Evolutionary conservation across 2,113 vertebrate genomes (phyloP).

Genomic region (Patagioenas fasciata): DNA sequence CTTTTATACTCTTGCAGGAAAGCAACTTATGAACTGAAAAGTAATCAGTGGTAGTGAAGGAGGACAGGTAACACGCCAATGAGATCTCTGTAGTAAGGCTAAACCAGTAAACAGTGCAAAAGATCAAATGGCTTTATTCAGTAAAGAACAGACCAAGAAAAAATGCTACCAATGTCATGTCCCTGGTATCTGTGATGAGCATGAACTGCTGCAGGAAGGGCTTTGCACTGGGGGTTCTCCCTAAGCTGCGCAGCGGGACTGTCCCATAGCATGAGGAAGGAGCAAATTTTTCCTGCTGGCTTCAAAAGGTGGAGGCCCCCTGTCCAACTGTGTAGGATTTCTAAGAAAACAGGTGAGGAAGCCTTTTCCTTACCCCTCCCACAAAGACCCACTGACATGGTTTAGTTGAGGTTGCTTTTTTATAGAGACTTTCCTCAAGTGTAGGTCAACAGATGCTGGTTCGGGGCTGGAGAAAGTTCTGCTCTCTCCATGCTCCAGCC

Average conservation of each 20-base stretch:
- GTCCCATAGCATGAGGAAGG: not conserved
- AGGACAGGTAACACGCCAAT: not conserved
- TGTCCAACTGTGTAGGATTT: not conserved
- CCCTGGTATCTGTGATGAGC: accelerated
- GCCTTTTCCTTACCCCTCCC: not conserved
- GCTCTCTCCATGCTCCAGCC: not conserved
- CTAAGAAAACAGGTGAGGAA: not conserved
- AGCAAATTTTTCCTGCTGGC: not conserved
- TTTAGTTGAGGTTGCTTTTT: not conserved
- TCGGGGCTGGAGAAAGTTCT: not conserved
- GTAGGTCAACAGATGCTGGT: not conserved
- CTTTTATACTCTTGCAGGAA: not conserved
- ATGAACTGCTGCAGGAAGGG: not conserved
- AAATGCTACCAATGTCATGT: not conserved
- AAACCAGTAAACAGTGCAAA: not conserved
- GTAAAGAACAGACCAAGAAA: not conserved
- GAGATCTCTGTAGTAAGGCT: not conserved
- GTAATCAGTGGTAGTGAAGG: not conserved
- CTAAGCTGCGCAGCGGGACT: not conserved
- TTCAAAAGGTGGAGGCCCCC: not conserved
- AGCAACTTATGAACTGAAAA: not conserved
- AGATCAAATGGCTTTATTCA: not conserved
- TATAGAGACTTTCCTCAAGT: not conserved
- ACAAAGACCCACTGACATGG: not conserved
- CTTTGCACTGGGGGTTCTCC: not conserved